Evolutionary conservation across 2,113 vertebrate genomes (phyloP), one percentile per base, ranked within the genome.

Genomic region (Cheilinus undulatus): DNA sequence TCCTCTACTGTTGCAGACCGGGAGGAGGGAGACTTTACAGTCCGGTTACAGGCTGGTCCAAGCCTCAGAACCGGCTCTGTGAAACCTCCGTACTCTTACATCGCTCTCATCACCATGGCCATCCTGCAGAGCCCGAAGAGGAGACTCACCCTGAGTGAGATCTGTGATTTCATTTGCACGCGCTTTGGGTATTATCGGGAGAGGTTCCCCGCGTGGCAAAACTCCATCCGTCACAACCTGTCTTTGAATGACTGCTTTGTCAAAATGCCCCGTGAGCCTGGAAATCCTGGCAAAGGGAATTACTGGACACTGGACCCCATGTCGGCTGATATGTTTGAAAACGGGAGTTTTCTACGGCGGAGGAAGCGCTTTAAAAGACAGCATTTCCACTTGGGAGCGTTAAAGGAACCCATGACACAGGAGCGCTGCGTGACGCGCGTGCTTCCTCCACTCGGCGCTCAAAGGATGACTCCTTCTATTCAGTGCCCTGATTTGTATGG

Each of bases 271-370:
- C 87, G 94, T 6, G 93, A 93, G 66, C 93, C 93, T 2, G 93
- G 94, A 2, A 89, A 93, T 22, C 93, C 92, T 0, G 94, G 94
- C 0, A 94, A 94, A 42, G 94, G 94, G 0, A 94, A 93, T 45
- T 94, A 93, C n/a, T 94, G 94, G 94, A 94, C 94, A 8, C 68
- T 94, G 76, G 94, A 94, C 20, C 94, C 94, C 46, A 91, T 92
- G 91, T 94, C 94, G 2, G 91, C 93, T 0, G 91, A 92, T 49
- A 94, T 94, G 94, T 94, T 94, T 62, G 93, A 93, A 61, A 93
- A 94, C 34, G 94, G 94, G 7, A 94, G 93, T 40, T 94, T 94
- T 59, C 88, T 94, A 2, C 86, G 94, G 24, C 75, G 93, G 26
- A 91, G 94, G 75, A 94, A 93, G 58, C 91, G 93, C 32, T 94